Base-by-base conservation (phyloP, 1,140 invertebrate genomes). In the Drosophila micromelanica region DNA sequence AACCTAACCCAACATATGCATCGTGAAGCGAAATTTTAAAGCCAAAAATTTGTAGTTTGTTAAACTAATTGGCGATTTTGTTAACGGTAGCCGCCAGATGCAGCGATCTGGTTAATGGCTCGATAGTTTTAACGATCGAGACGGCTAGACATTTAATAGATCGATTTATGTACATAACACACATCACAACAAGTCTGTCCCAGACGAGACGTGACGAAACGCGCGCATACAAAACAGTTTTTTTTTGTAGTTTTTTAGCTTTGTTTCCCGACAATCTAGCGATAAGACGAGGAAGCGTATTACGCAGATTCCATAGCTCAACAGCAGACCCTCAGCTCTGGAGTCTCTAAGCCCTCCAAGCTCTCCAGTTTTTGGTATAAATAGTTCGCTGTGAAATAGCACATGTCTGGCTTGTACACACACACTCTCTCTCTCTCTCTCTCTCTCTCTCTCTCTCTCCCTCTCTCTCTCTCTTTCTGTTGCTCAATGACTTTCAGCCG, bases 141-240 rank as follows among this genome's bases (percentile, higher is more conserved):
- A 82, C 78, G 82, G 78, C 82, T 76, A 87, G 82, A 86, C 82
- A 40, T 62, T 79, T 57, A 65, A 70, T 76, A 67, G 69, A 82
- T 89, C 52, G 40, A 64, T 52, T 13, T 68, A 30, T 8, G 56
- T 68, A 55, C 35, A 71, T 74, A 77, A 45, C 59, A 76, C 13
- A 76, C 13, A 35, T 20, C 49, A 63, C n/a, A 68, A 61, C 56
- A 63, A 57, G 65, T 57, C 51, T 74, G 67, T 38, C 23, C 37
- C 65, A 61, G 54, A 45, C 54, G 52, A 73, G 64, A 69, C 71
- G 64, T 62, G 72, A 74, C 65, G 65, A 70, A 63, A 70, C 65
- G 59, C 57, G 71, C 45, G 43, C 65, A 20, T 56, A 52, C 46
- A 40, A 68, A 74, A 35, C 7, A 35, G 27, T 35, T 35, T 6